phyloP scores from a whole-genome alignment of 2,888 invertebrate species.

The Spodoptera littoralis region DNA sequence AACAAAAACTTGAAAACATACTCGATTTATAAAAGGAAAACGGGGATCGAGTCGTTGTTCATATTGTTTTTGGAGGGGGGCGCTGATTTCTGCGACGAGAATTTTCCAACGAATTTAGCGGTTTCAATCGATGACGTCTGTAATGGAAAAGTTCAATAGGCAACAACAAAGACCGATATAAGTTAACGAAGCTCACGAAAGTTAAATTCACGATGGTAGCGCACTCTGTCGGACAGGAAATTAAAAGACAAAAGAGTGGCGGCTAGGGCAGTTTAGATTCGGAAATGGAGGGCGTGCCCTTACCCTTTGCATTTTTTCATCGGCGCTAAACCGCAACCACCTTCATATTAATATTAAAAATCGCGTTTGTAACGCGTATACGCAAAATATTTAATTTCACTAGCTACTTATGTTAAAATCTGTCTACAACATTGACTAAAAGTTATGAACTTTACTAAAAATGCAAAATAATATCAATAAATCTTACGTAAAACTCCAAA shows the following conservation, averaged over 20 bases:
- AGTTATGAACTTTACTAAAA: too few relatives aligned
- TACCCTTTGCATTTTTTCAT: slow-evolving; percentile 72
- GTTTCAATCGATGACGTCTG: slow-evolving; percentile 84
- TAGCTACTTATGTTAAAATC: too few relatives aligned
- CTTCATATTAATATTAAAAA: slow-evolving; percentile 69
- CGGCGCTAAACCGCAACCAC: slow-evolving; percentile 70
- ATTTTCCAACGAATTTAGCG: slow-evolving; percentile 84
- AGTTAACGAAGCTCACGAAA: slow-evolving; percentile 87
- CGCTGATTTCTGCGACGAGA: slow-evolving; percentile 72
- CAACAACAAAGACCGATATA: slow-evolving; percentile 86
- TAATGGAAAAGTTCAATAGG: slow-evolving; percentile 88
- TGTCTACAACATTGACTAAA: too few relatives aligned
- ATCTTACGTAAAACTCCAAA: too few relatives aligned
- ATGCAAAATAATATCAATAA: too few relatives aligned
- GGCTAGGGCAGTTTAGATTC: slow-evolving; percentile 82
- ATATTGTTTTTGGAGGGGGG: slow-evolving; percentile 67
- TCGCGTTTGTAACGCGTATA: slow-evolving; percentile 35
- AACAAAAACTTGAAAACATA: slow-evolving; percentile 75
- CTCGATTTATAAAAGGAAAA: slow-evolving; percentile 77
- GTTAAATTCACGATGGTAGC: slow-evolving; percentile 84
- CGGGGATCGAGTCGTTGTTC: slow-evolving; percentile 70
- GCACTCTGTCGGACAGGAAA: slow-evolving; percentile 85
- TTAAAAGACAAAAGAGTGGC: slow-evolving; percentile 88
- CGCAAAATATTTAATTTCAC: too few relatives aligned
- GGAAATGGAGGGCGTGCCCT: slow-evolving; percentile 83